These are phyloP conservation scores for Larimichthys crocea DNA, from an alignment of 2,113 vertebrate genomes.

Conservation along the genomic window DNA sequence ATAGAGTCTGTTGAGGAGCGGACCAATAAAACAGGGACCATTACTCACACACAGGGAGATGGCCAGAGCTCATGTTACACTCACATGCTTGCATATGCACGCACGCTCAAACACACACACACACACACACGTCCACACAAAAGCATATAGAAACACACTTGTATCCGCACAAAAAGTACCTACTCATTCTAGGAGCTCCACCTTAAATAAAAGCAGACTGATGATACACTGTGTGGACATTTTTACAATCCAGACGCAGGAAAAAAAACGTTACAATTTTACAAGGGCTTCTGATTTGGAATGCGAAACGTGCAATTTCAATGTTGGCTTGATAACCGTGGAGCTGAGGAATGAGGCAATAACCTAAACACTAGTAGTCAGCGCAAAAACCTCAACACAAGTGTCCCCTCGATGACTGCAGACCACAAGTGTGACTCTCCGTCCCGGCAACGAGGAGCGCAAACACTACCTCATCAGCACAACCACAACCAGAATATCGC, in stretches of 20 bases:
- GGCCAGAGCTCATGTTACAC: constrained; percentile 77
- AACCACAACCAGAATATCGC: constrained; percentile 53
- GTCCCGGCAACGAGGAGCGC: constrained; percentile 18
- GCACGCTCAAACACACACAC: constrained; percentile 17
- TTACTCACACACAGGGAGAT: constrained; percentile 79
- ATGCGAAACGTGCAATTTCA: constrained; percentile 45
- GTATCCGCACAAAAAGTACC: constrained; percentile 17
- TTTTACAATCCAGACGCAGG: constrained; percentile 63
- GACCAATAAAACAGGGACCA: constrained; percentile 83
- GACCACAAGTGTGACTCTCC: constrained; percentile 25
- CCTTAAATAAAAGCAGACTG: constrained; percentile 48
- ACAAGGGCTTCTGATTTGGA: constrained; percentile 58
- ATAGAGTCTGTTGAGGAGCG: constrained; percentile 82
- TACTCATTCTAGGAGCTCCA: constrained; percentile 27
- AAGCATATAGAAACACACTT: constrained; percentile 46
- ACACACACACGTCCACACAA: constrained; percentile 37
- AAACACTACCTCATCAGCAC: constrained; percentile 55
- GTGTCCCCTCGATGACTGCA: constrained; percentile 14
- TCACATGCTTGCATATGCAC: constrained; percentile 42
- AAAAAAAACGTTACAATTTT: constrained; percentile 52
- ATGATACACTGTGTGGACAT: constrained; percentile 36
- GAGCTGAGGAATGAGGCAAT: constrained; percentile 52
- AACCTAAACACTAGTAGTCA: constrained; percentile 30
- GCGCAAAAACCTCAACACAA: constrained; percentile 30
- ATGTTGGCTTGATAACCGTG: constrained; percentile 43